Evolutionary conservation across 2,113 vertebrate species (phyloP).

Genomic region (Microcebus jonahi): DNA sequence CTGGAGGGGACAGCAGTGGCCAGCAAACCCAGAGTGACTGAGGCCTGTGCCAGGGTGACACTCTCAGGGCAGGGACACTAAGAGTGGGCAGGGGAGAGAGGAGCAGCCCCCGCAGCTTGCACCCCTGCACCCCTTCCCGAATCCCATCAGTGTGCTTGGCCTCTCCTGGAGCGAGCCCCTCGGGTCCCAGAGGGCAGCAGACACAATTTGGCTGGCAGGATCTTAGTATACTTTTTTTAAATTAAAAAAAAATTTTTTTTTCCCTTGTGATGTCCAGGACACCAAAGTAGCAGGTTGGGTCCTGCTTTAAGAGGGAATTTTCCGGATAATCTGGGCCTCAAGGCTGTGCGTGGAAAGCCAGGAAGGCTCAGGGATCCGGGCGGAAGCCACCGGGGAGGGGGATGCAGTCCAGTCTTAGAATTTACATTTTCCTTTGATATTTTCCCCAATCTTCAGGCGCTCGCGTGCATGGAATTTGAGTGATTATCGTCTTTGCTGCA

Average conservation of each 20-base stretch:
- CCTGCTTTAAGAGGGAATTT: not conserved
- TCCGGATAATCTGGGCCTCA: not conserved
- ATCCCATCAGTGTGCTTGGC: no score
- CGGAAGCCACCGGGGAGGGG: not conserved
- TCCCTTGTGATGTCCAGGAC: not conserved
- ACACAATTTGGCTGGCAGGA: not conserved
- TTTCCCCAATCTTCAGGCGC: not conserved
- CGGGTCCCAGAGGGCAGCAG: accelerated
- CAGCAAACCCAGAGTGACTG: no score
- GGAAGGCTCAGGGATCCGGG: not conserved
- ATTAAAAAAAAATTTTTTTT: not conserved
- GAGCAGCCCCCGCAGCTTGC: accelerated
- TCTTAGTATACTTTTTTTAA: not conserved
- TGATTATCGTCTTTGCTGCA: not conserved
- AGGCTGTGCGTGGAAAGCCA: not conserved
- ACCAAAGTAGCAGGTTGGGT: not conserved
- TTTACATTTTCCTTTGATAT: not conserved
- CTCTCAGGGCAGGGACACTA: not conserved
- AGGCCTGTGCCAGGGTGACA: not conserved
- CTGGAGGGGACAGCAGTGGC: not conserved
- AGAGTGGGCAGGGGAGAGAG: not conserved
- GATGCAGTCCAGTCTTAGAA: not conserved
- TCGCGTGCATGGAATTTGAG: not conserved
- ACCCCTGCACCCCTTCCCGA: not conserved
- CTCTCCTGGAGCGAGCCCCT: not conserved